These are phyloP conservation scores for Galeopsomyia nigrocyanea DNA, from an alignment of 2,888 invertebrate species.

Conservation along the genomic window DNA sequence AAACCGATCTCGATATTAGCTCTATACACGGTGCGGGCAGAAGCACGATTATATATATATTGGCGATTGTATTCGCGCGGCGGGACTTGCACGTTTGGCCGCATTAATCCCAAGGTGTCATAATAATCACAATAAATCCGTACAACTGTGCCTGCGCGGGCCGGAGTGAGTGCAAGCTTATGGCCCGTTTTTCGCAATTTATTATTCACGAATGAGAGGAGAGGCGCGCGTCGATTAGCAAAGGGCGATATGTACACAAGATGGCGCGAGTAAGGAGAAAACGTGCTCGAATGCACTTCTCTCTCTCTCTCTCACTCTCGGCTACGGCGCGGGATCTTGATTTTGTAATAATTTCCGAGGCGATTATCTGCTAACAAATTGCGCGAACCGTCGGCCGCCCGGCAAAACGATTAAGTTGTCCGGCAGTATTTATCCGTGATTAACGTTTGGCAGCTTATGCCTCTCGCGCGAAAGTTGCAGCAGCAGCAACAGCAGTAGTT, in stretches of 20 bases:
- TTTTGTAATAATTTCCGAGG: conserved; percentile 42
- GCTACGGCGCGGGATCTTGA: conserved; percentile 29
- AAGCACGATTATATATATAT: too few species aligned
- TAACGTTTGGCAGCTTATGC: conserved; percentile 38
- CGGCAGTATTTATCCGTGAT: conserved; percentile 41
- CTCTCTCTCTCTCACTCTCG: too few species aligned
- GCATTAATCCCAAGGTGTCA: conserved; percentile 40
- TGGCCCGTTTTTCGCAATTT: conserved; percentile 13
- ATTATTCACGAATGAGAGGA: conserved; percentile 18
- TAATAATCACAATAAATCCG: conserved; percentile 43
- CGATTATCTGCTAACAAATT: conserved; percentile 41
- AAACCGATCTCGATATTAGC: too few species aligned
- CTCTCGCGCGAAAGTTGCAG: too few species aligned
- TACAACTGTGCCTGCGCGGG: conserved; percentile 24
- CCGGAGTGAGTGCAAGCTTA: background rate
- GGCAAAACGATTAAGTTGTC: conserved; percentile 41
- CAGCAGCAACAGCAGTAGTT: too few species aligned
- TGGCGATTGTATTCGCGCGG: background rate
- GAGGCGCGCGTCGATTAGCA: conserved; percentile 14
- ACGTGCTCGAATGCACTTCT: background rate
- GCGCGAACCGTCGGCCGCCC: conserved; percentile 15
- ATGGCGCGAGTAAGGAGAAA: background rate
- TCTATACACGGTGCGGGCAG: too few species aligned
- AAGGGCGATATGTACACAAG: conserved; percentile 36
- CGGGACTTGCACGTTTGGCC: background rate